Percentiles rank a stretch among this genome's conserved stretches.
Conservation (phyloP, 2,888 invertebrate species). For the Oscheius onirici region DNA sequence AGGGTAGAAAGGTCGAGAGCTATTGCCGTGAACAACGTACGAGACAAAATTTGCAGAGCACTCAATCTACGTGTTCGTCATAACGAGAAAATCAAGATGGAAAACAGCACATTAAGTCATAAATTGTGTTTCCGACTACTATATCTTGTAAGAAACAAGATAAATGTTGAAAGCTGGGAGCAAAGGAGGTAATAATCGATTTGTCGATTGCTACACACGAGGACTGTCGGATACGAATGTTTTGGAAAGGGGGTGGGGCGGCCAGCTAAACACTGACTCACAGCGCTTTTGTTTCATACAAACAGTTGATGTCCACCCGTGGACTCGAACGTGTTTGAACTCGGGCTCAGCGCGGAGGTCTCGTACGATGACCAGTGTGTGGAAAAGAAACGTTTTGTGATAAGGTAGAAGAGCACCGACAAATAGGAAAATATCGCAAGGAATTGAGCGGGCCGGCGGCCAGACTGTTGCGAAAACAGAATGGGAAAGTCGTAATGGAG, state of each 20-base stretch:
- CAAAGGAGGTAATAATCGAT: not conserved
- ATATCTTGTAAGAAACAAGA: not conserved
- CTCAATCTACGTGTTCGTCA: slow-evolving; percentile 22
- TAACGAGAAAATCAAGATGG: not conserved
- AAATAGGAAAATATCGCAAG: not conserved
- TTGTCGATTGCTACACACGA: too few relatives aligned
- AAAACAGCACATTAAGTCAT: not conserved
- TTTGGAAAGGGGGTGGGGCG: too few relatives aligned
- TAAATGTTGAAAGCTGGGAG: not conserved
- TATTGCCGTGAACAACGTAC: not conserved
- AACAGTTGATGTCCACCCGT: not conserved
- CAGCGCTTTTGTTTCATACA: not conserved
- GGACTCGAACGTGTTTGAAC: slow-evolving; percentile 13
- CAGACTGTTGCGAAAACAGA: not conserved
- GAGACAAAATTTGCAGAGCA: slow-evolving; percentile 21
- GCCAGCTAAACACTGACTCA: too few relatives aligned
- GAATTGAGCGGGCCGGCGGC: not conserved
- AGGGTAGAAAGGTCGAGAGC: too few relatives aligned
- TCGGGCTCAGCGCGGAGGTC: slow-evolving; percentile 15
- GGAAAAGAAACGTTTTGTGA: slow-evolving; percentile 3
- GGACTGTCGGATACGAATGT: too few relatives aligned
- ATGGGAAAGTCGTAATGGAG: too few relatives aligned
- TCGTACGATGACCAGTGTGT: slow-evolving; percentile 6
- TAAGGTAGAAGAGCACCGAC: not conserved
- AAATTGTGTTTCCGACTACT: not conserved